Percentiles rank a stretch among this genome's conserved stretches.
These are phyloP conservation scores for Xiphophorus maculatus DNA, from an alignment of 2,113 vertebrate species.

Conservation along the genomic window DNA sequence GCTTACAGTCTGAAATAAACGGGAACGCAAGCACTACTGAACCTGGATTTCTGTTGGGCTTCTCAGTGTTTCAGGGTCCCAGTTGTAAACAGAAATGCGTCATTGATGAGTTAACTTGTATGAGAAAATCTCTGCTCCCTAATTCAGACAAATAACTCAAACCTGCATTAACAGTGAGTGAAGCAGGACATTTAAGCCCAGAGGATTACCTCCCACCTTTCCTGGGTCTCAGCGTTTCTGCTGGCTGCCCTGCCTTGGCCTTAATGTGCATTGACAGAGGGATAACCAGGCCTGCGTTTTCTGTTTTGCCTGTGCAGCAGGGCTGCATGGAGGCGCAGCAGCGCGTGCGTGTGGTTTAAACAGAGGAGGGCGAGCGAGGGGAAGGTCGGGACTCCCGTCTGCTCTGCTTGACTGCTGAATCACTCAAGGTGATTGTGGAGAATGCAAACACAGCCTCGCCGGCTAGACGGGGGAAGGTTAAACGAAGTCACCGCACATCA, in stretches of 20 bases:
- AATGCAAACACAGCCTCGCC: slow-evolving; percentile 32
- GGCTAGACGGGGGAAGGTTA: slow-evolving; percentile 59
- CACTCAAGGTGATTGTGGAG: slow-evolving; percentile 72
- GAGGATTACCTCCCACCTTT: slow-evolving; percentile 40
- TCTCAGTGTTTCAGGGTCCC: neutral
- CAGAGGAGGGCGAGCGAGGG: neutral
- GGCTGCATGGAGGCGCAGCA: neutral
- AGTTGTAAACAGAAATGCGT: slow-evolving; percentile 12
- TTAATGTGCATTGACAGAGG: slow-evolving; percentile 41
- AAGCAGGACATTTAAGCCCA: slow-evolving; percentile 35
- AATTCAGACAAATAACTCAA: slow-evolving; percentile 40
- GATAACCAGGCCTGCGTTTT: slow-evolving; percentile 18
- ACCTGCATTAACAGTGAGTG: slow-evolving; percentile 36
- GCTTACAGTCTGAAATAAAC: too few species aligned
- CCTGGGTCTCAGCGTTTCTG: slow-evolving; percentile 21
- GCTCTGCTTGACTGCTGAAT: slow-evolving; percentile 73
- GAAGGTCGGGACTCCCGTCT: slow-evolving; percentile 50
- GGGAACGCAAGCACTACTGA: neutral
- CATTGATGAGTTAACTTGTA: slow-evolving; percentile 28
- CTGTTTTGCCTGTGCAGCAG: slow-evolving; percentile 36
- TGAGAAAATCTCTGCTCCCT: slow-evolving; percentile 19
- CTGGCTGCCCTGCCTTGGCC: slow-evolving; percentile 11
- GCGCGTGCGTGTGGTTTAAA: neutral
- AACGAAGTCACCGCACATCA: slow-evolving; percentile 68
- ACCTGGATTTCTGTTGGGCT: neutral